Percentiles rank a stretch among this genome's conserved stretches.
These are phyloP conservation scores for Crocuta crocuta DNA, from an alignment of 2,113 vertebrate genomes.

Conservation along the genomic window DNA sequence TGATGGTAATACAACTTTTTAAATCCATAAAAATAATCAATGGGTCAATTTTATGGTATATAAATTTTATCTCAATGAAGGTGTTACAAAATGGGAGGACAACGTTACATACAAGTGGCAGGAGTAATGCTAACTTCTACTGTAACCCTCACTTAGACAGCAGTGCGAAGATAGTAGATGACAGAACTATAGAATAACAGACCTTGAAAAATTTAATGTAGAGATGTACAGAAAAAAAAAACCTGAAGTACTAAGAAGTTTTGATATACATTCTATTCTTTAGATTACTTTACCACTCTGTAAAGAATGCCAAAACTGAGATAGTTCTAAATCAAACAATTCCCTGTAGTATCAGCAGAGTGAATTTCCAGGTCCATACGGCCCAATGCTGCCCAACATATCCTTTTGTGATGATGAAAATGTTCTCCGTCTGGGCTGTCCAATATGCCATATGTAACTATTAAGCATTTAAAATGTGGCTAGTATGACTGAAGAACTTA, in stretches of 20 bases:
- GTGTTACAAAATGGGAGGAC: background rate
- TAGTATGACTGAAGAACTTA: background rate
- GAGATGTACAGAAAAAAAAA: background rate
- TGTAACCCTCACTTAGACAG: background rate
- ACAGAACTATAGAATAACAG: background rate
- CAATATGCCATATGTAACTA: background rate
- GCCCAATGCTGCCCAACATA: background rate
- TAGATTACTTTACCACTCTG: background rate
- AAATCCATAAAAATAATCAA: conserved; percentile 12
- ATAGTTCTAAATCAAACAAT: background rate
- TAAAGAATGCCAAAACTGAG: background rate
- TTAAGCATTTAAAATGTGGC: background rate
- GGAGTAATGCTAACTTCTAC: background rate
- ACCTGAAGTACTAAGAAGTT: background rate
- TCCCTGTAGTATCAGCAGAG: background rate
- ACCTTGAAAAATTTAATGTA: background rate
- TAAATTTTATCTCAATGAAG: background rate
- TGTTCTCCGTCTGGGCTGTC: background rate
- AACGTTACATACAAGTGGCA: background rate
- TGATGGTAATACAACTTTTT: background rate
- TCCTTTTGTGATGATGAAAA: background rate
- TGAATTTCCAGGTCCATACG: background rate
- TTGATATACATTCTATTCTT: background rate
- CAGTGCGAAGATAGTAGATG: background rate
- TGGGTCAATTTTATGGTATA: background rate